Percentiles rank a stretch among this genome's conserved stretches.
These are phyloP conservation scores for Pipra filicauda DNA, from an alignment of 2,113 vertebrate species.

Conservation along the genomic window DNA sequence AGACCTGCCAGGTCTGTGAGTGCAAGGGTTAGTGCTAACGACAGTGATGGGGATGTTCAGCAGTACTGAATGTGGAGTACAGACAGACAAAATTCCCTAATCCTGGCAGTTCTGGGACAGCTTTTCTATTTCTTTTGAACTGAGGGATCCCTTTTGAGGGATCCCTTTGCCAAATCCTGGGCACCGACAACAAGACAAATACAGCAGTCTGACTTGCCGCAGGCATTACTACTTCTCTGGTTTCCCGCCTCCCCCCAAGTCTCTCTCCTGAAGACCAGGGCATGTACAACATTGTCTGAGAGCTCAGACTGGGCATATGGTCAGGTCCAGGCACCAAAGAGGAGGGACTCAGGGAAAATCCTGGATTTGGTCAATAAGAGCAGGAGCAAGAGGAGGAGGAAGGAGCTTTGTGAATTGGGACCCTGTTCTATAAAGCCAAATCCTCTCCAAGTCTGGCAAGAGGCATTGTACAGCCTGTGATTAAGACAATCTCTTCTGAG, in stretches of 20 bases:
- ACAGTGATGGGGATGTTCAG: not conserved
- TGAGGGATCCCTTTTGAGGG: not conserved
- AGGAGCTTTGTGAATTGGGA: not conserved
- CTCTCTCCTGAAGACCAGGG: not conserved
- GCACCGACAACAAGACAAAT: not conserved
- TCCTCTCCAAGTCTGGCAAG: constrained; percentile 11
- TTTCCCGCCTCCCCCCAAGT: not conserved
- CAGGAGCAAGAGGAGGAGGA: not conserved
- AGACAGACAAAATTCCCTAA: not conserved
- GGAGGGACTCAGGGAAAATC: not conserved
- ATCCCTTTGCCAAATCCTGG: not conserved
- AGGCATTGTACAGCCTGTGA: not conserved
- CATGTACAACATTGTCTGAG: not conserved
- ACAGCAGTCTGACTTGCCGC: not conserved
- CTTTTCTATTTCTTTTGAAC: not conserved
- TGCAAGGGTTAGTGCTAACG: fast-evolving
- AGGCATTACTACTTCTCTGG: not conserved
- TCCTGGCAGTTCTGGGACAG: not conserved
- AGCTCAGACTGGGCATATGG: not conserved
- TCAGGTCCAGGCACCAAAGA: not conserved
- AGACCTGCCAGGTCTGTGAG: not conserved
- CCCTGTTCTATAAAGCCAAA: not conserved
- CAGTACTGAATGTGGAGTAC: fast-evolving
- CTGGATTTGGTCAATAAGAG: not conserved
- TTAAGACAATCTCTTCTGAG: not conserved